Evolutionary conservation across 1,140 invertebrate species (phyloP).

Genomic region (Anastrepha obliqua): DNA sequence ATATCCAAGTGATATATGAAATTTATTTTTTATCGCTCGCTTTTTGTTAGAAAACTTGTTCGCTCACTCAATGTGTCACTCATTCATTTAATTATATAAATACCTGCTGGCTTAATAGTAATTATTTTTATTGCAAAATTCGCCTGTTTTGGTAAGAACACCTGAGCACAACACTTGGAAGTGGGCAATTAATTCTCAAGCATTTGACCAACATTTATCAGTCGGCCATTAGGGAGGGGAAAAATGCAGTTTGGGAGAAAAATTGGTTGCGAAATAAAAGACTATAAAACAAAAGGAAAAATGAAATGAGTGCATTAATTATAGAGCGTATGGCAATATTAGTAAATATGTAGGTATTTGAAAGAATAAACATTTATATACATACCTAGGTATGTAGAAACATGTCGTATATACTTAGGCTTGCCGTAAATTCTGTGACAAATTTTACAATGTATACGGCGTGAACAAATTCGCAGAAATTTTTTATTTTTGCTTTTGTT

Average conservation of each 20-base stretch:
- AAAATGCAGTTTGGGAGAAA: background rate
- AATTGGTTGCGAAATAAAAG: too few species aligned
- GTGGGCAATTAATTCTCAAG: background rate
- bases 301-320: too few species aligned
- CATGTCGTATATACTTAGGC: too few species aligned
- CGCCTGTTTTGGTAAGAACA: background rate
- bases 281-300: too few species aligned
- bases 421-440: too few species aligned
- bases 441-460: too few species aligned
- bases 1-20: background rate
- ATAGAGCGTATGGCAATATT: too few species aligned
- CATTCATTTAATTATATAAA: background rate
- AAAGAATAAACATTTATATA: too few species aligned
- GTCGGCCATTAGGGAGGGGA: background rate
- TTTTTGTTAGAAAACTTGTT: background rate
- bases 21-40: background rate
- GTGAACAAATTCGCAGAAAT: too few species aligned
- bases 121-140: background rate
- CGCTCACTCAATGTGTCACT: slow-evolving; percentile 24
- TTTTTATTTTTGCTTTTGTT: too few species aligned
- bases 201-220: background rate
- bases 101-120: background rate
- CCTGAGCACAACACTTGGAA: background rate
- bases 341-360: too few species aligned
- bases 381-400: too few species aligned